Evolutionary conservation across 2,888 invertebrate species (phyloP).

Genomic region (Trichogramma evanescens): DNA sequence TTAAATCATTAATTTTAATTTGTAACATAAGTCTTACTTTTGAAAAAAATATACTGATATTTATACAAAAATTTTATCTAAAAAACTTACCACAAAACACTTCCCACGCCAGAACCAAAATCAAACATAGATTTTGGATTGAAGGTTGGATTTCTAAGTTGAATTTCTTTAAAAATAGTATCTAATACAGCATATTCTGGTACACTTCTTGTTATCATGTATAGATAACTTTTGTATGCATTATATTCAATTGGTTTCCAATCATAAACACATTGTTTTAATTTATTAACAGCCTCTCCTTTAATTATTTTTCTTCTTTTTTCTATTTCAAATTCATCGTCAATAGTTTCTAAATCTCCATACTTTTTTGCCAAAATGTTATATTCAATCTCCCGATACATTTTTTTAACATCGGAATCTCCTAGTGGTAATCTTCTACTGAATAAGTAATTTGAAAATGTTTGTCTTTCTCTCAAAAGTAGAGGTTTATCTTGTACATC

Average conservation of each 20-base stretch:
- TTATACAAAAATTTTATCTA: background rate
- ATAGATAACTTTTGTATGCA: constrained; percentile 58
- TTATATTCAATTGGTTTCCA: constrained; percentile 73
- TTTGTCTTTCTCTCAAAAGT: constrained; percentile 51
- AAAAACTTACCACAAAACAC: constrained; percentile 63
- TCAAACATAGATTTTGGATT: constrained; percentile 75
- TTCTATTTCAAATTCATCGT: constrained; percentile 34
- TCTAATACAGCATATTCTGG: constrained; percentile 69
- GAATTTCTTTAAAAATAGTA: constrained; percentile 70
- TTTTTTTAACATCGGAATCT: constrained; percentile 49
- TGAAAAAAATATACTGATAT: background rate
- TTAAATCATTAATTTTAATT: constrained; percentile 6
- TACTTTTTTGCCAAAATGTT: constrained; percentile 32
- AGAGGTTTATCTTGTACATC: constrained; percentile 44
- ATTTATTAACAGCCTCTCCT: constrained; percentile 51
- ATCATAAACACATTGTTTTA: constrained; percentile 60
- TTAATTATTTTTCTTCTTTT: constrained; percentile 50
- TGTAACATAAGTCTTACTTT: background rate
- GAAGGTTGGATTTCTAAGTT: constrained; percentile 58
- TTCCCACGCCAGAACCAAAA: constrained; percentile 87
- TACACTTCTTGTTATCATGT: constrained; percentile 64
- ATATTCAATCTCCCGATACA: constrained; percentile 33
- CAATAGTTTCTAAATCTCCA: constrained; percentile 40
- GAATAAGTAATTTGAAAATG: constrained; percentile 56
- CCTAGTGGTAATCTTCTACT: constrained; percentile 63